phyloP scores from a whole-genome alignment of 2,888 invertebrate species.

The Hemithea aestivaria region DNA sequence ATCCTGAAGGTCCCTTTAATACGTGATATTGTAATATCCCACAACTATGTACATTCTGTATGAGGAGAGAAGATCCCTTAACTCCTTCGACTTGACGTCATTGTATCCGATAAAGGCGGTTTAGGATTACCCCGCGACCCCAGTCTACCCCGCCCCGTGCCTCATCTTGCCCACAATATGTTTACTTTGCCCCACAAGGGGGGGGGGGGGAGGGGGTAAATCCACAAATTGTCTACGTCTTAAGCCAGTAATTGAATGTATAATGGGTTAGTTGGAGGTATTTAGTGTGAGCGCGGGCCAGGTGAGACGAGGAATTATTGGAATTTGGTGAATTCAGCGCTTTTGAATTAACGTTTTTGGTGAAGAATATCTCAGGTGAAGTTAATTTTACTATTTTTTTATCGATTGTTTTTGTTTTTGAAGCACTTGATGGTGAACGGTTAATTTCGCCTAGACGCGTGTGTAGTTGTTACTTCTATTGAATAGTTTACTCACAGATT shows the following conservation, averaged over 20 bases:
- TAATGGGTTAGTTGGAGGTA: slow-evolving; percentile 72
- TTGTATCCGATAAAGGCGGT: slow-evolving; percentile 50
- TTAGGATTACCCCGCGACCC: slow-evolving; percentile 45
- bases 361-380: slow-evolving; percentile 3
- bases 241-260: slow-evolving; percentile 73
- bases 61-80: slow-evolving; percentile 11
- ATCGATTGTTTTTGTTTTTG: too few relatives aligned
- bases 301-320: slow-evolving; percentile 15
- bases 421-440: too few relatives aligned
- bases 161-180: slow-evolving; percentile 62
- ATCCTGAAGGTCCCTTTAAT: too few relatives aligned
- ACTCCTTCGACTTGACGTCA: slow-evolving; percentile 17
- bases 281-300: slow-evolving; percentile 41
- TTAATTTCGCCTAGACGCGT: too few relatives aligned
- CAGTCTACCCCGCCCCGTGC: slow-evolving; percentile 19
- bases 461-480: too few relatives aligned
- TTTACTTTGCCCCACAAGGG: slow-evolving; percentile 38
- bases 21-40: too few relatives aligned
- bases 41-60: neutral
- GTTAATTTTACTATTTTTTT: too few relatives aligned
- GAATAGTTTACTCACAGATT: too few relatives aligned
- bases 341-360: slow-evolving; percentile 19
- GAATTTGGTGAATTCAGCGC: slow-evolving; percentile 20
- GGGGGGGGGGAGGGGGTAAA: slow-evolving; percentile 15
- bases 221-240: slow-evolving; percentile 66